Conservation (phyloP, 2,797 vertebrate species). For the Darevskia mixta region DNA sequence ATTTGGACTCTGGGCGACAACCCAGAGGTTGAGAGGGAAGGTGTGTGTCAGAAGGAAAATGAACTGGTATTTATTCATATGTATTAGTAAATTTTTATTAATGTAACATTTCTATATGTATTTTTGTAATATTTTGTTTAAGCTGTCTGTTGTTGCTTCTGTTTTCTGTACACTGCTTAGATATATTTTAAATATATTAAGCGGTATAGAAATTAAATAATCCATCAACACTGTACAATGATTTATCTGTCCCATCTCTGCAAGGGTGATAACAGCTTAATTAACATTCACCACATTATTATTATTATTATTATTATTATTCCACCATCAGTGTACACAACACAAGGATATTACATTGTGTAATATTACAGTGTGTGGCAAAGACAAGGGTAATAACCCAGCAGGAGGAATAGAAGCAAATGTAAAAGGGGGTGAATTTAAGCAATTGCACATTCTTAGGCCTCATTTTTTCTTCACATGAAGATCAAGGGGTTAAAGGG, state of each 20-base stretch:
- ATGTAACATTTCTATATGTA: too few species aligned
- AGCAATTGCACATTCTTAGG: background rate
- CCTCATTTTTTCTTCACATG: background rate
- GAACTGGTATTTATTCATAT: too few species aligned
- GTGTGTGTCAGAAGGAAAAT: too few species aligned
- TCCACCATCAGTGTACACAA: background rate
- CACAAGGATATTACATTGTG: background rate
- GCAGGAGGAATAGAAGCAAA: background rate
- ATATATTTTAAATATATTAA: too few species aligned
- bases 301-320: background rate
- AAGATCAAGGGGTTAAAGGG: background rate
- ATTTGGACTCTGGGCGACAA: too few species aligned
- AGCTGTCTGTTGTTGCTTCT: too few species aligned
- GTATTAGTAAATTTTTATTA: too few species aligned
- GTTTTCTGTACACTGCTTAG: too few species aligned
- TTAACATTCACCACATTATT: conserved; percentile 24
- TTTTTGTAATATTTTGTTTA: too few species aligned
- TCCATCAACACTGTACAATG: background rate
- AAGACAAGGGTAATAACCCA: background rate
- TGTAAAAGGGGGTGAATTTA: background rate
- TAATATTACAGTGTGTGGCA: too few species aligned
- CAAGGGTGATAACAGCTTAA: background rate
- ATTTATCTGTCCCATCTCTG: background rate
- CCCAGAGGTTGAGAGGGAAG: too few species aligned
- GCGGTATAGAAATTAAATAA: too few species aligned